Conservation (phyloP, 2,888 invertebrate genomes). For the Eutolmus rufibarbis region DNA sequence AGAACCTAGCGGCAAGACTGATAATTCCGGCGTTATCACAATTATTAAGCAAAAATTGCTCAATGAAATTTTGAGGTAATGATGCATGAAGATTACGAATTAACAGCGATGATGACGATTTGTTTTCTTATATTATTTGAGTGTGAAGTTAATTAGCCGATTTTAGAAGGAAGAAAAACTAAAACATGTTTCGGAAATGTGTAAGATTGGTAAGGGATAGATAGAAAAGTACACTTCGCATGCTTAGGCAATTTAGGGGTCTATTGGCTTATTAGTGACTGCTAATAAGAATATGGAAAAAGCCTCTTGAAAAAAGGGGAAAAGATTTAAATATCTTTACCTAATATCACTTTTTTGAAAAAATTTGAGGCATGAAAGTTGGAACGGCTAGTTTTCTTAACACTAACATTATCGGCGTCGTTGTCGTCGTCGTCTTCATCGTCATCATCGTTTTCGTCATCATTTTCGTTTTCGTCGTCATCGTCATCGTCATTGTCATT, state of each 20-base stretch:
- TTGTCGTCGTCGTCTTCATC: slow-evolving; percentile 62
- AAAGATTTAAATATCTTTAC: slow-evolving; percentile 59
- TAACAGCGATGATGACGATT: not conserved
- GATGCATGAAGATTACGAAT: not conserved
- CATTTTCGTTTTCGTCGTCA: slow-evolving; percentile 56
- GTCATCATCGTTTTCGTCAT: slow-evolving; percentile 60
- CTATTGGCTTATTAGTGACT: slow-evolving; percentile 19
- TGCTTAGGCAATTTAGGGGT: not conserved
- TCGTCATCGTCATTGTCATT: slow-evolving; percentile 58
- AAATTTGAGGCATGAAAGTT: slow-evolving; percentile 55
- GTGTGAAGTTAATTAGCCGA: not conserved
- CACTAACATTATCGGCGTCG: slow-evolving; percentile 58
- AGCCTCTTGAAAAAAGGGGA: slow-evolving; percentile 50
- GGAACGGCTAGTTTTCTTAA: slow-evolving; percentile 51
- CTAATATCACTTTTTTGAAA: slow-evolving; percentile 59
- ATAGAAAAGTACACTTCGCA: not conserved
- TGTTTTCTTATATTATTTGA: not conserved
- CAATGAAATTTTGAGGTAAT: not conserved
- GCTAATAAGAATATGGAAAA: slow-evolving; percentile 1
- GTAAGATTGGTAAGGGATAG: not conserved
- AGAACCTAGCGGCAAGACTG: not conserved
- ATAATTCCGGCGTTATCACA: not conserved
- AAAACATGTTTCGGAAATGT: not conserved
- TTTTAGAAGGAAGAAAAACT: not conserved
- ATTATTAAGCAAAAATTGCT: not conserved